Conservation (phyloP, 2,888 invertebrate genomes). For the Pycnomerus fuliginosus region DNA sequence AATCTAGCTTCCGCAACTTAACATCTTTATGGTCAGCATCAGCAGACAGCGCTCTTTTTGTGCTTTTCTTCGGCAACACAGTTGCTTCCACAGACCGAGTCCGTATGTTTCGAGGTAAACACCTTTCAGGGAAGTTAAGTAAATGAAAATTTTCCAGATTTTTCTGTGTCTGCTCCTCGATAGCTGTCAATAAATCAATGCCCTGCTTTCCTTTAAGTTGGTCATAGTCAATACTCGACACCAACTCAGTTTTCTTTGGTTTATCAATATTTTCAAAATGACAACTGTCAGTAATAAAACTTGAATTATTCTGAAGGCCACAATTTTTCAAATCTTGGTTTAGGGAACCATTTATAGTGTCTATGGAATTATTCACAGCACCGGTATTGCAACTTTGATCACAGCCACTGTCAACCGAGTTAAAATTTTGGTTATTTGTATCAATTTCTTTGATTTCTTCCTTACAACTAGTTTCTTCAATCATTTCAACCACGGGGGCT, state of each 20-base stretch:
- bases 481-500: constrained; percentile 2
- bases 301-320: constrained; percentile 30
- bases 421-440: constrained; percentile 4
- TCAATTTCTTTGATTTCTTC: constrained; percentile 7
- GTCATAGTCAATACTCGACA: constrained; percentile 39
- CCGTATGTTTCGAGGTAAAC: constrained; percentile 39
- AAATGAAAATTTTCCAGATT: constrained; percentile 15
- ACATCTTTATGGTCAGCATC: constrained; percentile 34
- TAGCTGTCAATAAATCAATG: constrained; percentile 42
- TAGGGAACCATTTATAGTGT: constrained; percentile 26
- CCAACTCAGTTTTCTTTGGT: constrained; percentile 36
- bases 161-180: constrained; percentile 44
- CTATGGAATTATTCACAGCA: constrained; percentile 29
- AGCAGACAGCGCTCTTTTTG: constrained; percentile 43
- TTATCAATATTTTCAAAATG: no score
- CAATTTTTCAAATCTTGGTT: constrained; percentile 32
- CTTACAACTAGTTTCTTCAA: constrained; percentile 3
- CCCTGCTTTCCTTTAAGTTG: constrained; percentile 44
- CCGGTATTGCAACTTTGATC: constrained; percentile 38
- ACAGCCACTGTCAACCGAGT: constrained; percentile 34
- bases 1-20: constrained; percentile 37
- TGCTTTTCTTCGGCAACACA: constrained; percentile 32
- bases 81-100: constrained; percentile 43
- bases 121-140: constrained; percentile 4
- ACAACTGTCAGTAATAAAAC: constrained; percentile 22